These are phyloP conservation scores for Drosophila ogumai DNA, from an alignment of 1,140 invertebrate genomes.

Conservation along the genomic window DNA sequence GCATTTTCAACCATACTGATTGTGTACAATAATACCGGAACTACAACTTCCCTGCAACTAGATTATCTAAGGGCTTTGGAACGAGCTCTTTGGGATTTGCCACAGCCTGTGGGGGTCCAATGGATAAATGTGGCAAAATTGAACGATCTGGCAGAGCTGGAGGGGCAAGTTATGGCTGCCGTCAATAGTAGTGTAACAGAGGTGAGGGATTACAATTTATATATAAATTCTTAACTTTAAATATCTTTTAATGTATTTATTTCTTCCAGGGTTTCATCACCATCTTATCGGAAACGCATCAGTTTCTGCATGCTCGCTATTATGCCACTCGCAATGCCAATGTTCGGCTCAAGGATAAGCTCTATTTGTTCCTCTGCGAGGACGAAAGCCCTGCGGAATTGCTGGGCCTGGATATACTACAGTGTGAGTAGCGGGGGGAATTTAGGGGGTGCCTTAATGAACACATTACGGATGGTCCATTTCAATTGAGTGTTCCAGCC, in stretches of 20 bases:
- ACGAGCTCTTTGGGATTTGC: conserved; percentile 42
- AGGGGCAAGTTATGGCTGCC: conserved; percentile 46
- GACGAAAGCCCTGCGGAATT: conserved; percentile 63
- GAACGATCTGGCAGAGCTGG: conserved; percentile 19
- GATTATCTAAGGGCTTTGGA: conserved; percentile 62
- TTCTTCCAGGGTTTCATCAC: conserved; percentile 70
- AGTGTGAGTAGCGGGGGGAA: conserved; percentile 62
- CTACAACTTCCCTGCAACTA: conserved; percentile 39
- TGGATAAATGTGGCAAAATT: conserved; percentile 71
- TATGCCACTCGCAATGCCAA: conserved; percentile 76
- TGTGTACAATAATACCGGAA: conserved; percentile 50
- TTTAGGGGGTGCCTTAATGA: conserved; percentile 11
- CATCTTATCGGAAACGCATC: conserved; percentile 56
- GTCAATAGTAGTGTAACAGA: conserved; percentile 56
- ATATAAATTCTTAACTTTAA: background rate
- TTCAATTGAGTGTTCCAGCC: conserved; percentile 32
- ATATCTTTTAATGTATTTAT: background rate
- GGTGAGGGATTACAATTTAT: conserved; percentile 16
- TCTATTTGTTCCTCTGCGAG: conserved; percentile 78
- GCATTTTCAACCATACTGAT: conserved; percentile 65
- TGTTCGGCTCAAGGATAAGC: conserved; percentile 77
- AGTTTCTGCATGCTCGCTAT: conserved; percentile 73
- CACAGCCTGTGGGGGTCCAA: conserved; percentile 51
- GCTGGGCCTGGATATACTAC: conserved; percentile 64
- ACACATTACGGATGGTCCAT: conserved; percentile 14